Conservation (phyloP, 2,113 vertebrate genomes). For the Todiramphus saurophagus region DNA sequence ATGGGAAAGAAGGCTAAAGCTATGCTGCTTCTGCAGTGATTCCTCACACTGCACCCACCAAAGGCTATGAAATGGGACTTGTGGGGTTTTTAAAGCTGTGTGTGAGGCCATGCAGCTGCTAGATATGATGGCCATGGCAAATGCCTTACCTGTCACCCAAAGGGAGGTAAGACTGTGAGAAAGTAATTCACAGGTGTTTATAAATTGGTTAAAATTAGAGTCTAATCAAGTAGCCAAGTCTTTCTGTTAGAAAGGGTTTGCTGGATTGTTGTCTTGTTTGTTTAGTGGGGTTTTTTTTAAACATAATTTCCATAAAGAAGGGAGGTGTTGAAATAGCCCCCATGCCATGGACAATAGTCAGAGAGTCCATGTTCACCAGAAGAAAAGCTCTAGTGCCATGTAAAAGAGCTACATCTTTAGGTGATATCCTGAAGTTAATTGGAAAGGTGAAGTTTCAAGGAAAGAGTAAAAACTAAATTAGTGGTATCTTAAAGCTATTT, state of each 20-base stretch:
- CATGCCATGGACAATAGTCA: accelerated
- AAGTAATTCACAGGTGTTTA: background rate
- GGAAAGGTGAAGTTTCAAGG: background rate
- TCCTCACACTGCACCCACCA: accelerated
- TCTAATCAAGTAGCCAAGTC: background rate
- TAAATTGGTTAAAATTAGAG: no score
- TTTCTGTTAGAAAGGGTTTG: background rate
- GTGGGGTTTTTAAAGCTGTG: background rate
- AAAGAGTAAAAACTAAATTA: background rate
- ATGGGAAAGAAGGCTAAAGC: accelerated
- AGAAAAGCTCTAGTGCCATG: background rate
- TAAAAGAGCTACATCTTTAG: background rate
- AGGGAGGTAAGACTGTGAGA: background rate
- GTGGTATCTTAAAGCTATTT: background rate
- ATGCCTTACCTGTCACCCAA: background rate
- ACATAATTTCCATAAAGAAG: background rate
- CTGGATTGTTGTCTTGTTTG: accelerated
- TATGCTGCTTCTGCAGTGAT: background rate
- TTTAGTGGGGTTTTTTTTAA: background rate
- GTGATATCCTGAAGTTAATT: background rate
- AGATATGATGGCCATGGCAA: accelerated
- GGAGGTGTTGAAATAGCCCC: background rate
- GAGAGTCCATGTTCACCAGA: background rate
- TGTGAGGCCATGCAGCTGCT: background rate
- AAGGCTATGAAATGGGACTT: accelerated